Percentiles rank a stretch among this genome's conserved stretches.
Conservation (phyloP, 2,888 invertebrate genomes). For the Nineta flava region DNA sequence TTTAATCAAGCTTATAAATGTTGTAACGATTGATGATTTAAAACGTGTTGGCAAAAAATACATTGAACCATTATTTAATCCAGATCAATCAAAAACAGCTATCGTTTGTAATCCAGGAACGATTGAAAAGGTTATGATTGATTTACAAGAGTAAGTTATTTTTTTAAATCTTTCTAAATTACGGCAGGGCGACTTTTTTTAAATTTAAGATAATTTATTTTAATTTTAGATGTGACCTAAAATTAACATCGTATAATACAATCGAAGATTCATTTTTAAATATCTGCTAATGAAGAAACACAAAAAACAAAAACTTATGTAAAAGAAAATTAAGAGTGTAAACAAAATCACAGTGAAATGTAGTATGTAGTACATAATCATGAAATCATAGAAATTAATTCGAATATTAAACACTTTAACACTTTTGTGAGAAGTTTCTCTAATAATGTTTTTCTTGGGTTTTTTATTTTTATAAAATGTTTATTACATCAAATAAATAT, state of each 20-base stretch:
- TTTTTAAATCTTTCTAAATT: background rate
- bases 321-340: too few relatives aligned
- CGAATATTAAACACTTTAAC: too few relatives aligned
- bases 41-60: constrained; percentile 53
- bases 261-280: background rate
- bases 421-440: too few relatives aligned
- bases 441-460: too few relatives aligned
- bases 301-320: too few relatives aligned
- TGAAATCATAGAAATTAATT: too few relatives aligned
- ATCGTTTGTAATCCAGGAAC: constrained; percentile 66
- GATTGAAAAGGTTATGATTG: constrained; percentile 44
- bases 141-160: constrained; percentile 46
- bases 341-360: too few relatives aligned
- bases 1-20: constrained; percentile 45
- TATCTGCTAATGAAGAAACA: too few relatives aligned
- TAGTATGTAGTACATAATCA: too few relatives aligned
- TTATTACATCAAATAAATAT: too few relatives aligned
- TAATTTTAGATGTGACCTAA: background rate
- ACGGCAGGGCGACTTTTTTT: background rate
- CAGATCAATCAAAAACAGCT: constrained; percentile 41
- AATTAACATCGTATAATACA: background rate
- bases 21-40: constrained; percentile 46
- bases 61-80: constrained; percentile 49
- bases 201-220: background rate
- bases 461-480: too few relatives aligned